Base-by-base conservation (phyloP, 2,888 invertebrate genomes). In the Chrysolina americana region DNA sequence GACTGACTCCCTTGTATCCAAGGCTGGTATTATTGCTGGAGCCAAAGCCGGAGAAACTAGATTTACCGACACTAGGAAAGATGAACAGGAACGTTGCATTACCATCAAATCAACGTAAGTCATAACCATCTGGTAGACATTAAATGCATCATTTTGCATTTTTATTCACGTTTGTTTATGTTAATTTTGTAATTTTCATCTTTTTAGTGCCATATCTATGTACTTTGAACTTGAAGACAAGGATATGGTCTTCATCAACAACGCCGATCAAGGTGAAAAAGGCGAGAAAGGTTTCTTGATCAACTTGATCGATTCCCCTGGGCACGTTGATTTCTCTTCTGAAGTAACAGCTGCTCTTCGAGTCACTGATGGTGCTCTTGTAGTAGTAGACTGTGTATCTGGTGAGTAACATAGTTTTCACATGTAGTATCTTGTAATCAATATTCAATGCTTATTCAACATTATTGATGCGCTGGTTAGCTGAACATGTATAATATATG, bases 51-150 rank as follows among this genome's bases (percentile, higher is more conserved):
- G 99, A 84, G 99, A 99, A 89, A 98, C 98, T 17, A 93, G 99
- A 81, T 99, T 99, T 90, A 99, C 99, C 36, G 99, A 99, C 89
- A 99, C 99, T 71, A 94, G 99, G 80, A 99, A 99, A 89, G 99
- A 99, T 90, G 99, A 99, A 89, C 99, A 99, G 89, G 99, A 99
- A 90, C 93, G 99, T 89, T 99, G 99, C 89, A 99, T 99, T 90
- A 99, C 99, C 89, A 99, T 99, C 91, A 99, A 99, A 91, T 99
- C 99, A 73, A 99, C 99, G 97, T 98, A 90, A 94, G 96, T 81
- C 9, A 4, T 15, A 13, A 28, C 36, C 36, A 36, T 36, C 36
- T 36, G 36, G 36, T 36, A 36, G 8, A 36, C 36, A 8, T 36
- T 36, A 28, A 28, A 28, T 5, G 5, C 28, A 2, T 44, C 44